Evolutionary conservation across 2,888 invertebrate genomes (phyloP).

Genomic region (Thymelicus lineola): DNA sequence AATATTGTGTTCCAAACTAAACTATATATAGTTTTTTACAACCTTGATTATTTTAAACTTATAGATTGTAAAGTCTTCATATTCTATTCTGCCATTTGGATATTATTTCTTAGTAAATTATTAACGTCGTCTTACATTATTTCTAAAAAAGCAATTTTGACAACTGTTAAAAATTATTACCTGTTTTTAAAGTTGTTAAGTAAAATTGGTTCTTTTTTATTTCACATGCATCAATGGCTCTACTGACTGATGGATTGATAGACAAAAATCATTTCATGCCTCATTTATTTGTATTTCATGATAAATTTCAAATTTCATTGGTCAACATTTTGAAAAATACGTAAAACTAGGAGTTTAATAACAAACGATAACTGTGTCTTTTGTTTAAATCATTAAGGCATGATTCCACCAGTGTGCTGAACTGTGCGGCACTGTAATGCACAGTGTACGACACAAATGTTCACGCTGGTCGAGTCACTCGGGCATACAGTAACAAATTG

Average conservation of each 20-base stretch:
- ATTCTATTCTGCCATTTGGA: too few relatives aligned
- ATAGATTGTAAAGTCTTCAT: too few relatives aligned
- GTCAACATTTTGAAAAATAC: constrained; percentile 28
- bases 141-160: neutral
- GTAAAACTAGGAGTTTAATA: constrained; percentile 24
- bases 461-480: too few relatives aligned
- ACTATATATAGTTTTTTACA: neutral
- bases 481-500: too few relatives aligned
- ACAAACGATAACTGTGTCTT: neutral
- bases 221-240: constrained; percentile 24
- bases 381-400: too few relatives aligned
- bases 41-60: neutral
- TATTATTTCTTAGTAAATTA: too few relatives aligned
- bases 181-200: neutral
- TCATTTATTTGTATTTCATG: constrained; percentile 15
- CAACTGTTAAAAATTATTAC: too few relatives aligned
- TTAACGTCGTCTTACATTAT: neutral
- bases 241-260: constrained; percentile 13
- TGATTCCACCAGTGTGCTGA: too few relatives aligned
- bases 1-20: too few relatives aligned
- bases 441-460: too few relatives aligned
- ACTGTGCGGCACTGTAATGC: too few relatives aligned
- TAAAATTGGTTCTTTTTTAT: constrained; percentile 30
- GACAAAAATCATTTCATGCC: constrained; percentile 6
- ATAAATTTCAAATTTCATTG: constrained; percentile 32